Evolutionary conservation across 2,797 vertebrate species (phyloP).

Genomic region (Ctenopoma multispine): DNA sequence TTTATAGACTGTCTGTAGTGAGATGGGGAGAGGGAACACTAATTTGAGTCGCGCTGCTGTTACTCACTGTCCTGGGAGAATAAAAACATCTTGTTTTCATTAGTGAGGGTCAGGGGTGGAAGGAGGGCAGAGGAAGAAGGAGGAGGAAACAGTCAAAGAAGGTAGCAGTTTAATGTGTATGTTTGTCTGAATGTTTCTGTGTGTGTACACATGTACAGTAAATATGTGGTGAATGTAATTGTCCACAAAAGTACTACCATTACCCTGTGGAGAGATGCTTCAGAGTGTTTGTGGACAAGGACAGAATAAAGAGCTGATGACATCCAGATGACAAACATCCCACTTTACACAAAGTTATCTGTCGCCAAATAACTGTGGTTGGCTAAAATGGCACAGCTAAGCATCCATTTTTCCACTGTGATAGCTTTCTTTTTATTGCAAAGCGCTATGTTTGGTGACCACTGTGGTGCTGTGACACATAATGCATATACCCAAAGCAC

Average conservation of each 20-base stretch:
- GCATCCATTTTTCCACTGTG: slow-evolving; percentile 33
- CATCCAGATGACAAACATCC: slow-evolving; percentile 71
- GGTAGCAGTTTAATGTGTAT: slow-evolving; percentile 62
- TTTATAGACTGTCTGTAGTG: slow-evolving; percentile 69
- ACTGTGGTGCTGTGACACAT: slow-evolving; percentile 22
- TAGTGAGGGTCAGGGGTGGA: slow-evolving; percentile 61
- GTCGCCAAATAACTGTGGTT: slow-evolving; percentile 47
- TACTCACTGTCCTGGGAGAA: slow-evolving; percentile 70
- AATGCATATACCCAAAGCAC: no score
- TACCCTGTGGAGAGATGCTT: slow-evolving; percentile 41
- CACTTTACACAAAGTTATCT: slow-evolving; percentile 38
- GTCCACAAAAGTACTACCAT: slow-evolving; percentile 43
- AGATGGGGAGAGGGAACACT: slow-evolving; percentile 56
- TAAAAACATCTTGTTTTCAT: slow-evolving; percentile 86
- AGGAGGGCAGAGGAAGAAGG: slow-evolving; percentile 35
- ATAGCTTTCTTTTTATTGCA: slow-evolving; percentile 19
- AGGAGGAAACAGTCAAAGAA: slow-evolving; percentile 39
- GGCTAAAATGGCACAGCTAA: slow-evolving; percentile 55
- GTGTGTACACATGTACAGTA: slow-evolving; percentile 30
- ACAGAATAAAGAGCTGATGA: slow-evolving; percentile 63
- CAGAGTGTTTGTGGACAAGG: slow-evolving; percentile 47
- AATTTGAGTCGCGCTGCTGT: slow-evolving; percentile 64
- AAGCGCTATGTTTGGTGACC: slow-evolving; percentile 27
- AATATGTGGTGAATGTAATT: slow-evolving; percentile 52
- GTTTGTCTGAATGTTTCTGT: slow-evolving; percentile 62